Percentiles rank a stretch among this genome's conserved stretches.
These are phyloP conservation scores for Panagrolaimus sp. DNA, from an alignment of 1,140 invertebrate genomes.

Conservation along the genomic window DNA sequence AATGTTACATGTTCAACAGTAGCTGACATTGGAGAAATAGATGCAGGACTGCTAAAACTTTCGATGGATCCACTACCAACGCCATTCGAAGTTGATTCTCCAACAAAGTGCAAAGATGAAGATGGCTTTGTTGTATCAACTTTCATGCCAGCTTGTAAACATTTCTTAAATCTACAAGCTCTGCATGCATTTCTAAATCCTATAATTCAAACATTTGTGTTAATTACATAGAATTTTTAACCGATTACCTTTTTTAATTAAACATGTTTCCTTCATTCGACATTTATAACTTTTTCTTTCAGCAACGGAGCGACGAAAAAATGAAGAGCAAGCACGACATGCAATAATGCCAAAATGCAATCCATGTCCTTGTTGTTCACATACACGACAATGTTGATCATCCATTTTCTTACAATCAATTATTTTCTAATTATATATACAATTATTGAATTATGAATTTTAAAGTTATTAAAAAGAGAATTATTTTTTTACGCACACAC, in stretches of 20 bases:
- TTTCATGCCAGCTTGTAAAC: conserved; percentile 94
- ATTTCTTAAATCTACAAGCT: conserved; percentile 88
- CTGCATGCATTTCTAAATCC: conserved; percentile 79
- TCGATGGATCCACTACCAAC: not conserved
- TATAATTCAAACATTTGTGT: not conserved
- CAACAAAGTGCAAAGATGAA: not conserved
- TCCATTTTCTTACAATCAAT: not conserved
- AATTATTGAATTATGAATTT: no score
- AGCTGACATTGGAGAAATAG: no score
- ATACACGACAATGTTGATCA: not conserved
- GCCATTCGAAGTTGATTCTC: not conserved
- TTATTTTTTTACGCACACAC: no score
- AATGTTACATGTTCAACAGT: no score
- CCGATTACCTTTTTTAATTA: conserved; percentile 20
- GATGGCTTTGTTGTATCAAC: conserved; percentile 77
- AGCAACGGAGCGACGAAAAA: conserved; percentile 10
- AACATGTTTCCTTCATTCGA: not conserved
- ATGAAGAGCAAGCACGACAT: conserved; percentile 13
- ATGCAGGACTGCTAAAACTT: no score
- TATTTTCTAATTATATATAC: no score
- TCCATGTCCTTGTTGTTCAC: conserved; percentile 12
- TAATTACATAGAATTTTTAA: not conserved
- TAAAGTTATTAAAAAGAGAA: no score
- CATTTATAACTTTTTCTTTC: conserved; percentile 12
- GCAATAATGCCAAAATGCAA: conserved; percentile 14